Conservation (phyloP, 2,113 vertebrate genomes). For the Hemicordylus capensis region DNA sequence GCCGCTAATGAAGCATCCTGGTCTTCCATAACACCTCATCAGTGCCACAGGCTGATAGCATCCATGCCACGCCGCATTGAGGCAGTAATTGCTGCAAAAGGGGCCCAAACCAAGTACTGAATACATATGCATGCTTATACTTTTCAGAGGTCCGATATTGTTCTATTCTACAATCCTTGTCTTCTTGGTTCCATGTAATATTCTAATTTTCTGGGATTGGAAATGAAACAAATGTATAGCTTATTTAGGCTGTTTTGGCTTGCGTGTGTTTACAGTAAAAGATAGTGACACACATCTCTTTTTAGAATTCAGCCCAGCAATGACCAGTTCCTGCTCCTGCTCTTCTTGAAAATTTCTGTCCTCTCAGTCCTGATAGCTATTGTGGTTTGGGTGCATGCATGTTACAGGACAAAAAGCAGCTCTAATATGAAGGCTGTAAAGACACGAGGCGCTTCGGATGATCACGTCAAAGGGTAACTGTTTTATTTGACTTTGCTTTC, state of each 20-base stretch:
- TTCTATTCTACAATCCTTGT: no score
- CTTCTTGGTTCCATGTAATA: no score
- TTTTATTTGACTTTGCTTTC: not conserved
- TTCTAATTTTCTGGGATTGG: no score
- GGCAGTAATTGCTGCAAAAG: no score
- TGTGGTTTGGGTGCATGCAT: not conserved
- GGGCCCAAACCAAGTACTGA: no score
- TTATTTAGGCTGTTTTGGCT: not conserved
- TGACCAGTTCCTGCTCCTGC: not conserved
- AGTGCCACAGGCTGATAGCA: no score
- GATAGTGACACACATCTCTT: not conserved
- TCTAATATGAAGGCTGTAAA: accelerated
- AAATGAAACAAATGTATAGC: not conserved
- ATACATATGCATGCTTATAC: no score
- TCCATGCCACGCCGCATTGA: no score
- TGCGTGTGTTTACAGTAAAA: not conserved
- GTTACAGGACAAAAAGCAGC: not conserved
- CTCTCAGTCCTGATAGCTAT: not conserved
- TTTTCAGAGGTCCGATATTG: no score
- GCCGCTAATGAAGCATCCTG: no score
- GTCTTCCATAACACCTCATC: no score
- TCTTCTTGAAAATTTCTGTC: not conserved
- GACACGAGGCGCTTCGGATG: accelerated
- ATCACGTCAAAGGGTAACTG: not conserved
- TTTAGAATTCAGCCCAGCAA: not conserved